Base-by-base conservation (phyloP, 2,888 invertebrate genomes). In the Hypomecis punctinalis region DNA sequence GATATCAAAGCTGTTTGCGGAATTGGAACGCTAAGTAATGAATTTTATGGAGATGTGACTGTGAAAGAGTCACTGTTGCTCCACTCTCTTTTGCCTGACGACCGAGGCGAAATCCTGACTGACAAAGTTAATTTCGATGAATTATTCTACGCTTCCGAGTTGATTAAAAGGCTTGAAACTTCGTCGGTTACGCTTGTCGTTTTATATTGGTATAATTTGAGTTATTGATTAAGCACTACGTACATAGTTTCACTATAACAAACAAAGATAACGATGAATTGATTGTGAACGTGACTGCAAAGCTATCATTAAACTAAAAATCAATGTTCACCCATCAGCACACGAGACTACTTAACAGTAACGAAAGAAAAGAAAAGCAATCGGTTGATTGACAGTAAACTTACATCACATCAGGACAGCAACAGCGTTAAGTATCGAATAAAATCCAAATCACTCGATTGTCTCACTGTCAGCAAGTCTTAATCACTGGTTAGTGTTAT, bases 371-470 rank as follows among this genome's bases (percentile, higher is more conserved):
- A 53, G 42, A 23, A 13, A 51, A 56, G 8, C 45, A 42, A 53
- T 40, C 63, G 47, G 8, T 46, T 37, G 49, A 46, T 45, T 36
- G 46, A 11, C 51, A 47, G 56, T 55, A 65, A 68, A 73, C 73
- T 73, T 73, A 73, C 73, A 71, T 73, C 71, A 72, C 70, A 72
- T 66, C 67, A 67, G 69, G 45, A 52, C 60, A 62, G 65, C 55
- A 58, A 65, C 58, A 65, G 64, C 57, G 56, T 42, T 58, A 63
- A 51, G 8, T 9, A 52, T 47, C 59, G 42, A 54, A 47, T 42
- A 57, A 66, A 61, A 66, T 61, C 54, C 59, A 48, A 66, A 43
- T 48, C 53, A 55, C 56, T 53, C 63, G 45, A 5, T 45, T 11
- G 47, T 13, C 7, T 36, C 65, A 67, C 69, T 57, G 46, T 33